Evolutionary conservation across 1,140 invertebrate species (phyloP).

Genomic region (Sinonovacula constricta): DNA sequence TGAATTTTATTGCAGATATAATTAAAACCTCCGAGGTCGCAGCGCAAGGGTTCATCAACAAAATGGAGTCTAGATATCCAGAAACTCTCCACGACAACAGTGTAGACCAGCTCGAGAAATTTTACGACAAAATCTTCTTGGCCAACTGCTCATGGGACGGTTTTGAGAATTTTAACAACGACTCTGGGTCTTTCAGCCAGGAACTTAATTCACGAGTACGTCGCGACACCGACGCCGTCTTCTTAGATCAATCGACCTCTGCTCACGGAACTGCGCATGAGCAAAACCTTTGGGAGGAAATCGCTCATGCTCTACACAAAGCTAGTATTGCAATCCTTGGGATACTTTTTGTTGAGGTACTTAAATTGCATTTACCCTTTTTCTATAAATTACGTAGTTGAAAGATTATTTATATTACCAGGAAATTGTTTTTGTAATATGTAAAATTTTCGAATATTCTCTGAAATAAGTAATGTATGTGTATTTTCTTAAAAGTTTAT

Average conservation of each 20-base stretch:
- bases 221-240: too few species aligned
- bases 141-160: slow-evolving; percentile 22
- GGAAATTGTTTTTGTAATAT: too few species aligned
- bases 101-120: slow-evolving; percentile 8
- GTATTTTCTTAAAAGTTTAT: too few species aligned
- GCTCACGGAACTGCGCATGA: slow-evolving; percentile 1
- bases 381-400: too few species aligned
- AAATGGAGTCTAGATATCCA: slow-evolving; percentile 13
- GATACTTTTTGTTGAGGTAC: slow-evolving; percentile 62
- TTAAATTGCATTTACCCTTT: background rate
- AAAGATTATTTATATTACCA: too few species aligned
- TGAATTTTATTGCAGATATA: slow-evolving; percentile 25
- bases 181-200: too few species aligned
- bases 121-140: slow-evolving; percentile 1
- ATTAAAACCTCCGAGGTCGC: background rate
- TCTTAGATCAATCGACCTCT: too few species aligned
- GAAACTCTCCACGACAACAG: background rate
- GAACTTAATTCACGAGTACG: too few species aligned
- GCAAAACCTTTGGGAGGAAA: slow-evolving; percentile 57
- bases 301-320: slow-evolving; percentile 65
- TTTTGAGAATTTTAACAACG: too few species aligned
- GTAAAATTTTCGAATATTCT: too few species aligned
- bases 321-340: slow-evolving; percentile 65
- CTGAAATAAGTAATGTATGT: too few species aligned
- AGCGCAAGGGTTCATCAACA: slow-evolving; percentile 33